Conservation (phyloP, 2,797 vertebrate genomes). For the Cynopterus sphinx region DNA sequence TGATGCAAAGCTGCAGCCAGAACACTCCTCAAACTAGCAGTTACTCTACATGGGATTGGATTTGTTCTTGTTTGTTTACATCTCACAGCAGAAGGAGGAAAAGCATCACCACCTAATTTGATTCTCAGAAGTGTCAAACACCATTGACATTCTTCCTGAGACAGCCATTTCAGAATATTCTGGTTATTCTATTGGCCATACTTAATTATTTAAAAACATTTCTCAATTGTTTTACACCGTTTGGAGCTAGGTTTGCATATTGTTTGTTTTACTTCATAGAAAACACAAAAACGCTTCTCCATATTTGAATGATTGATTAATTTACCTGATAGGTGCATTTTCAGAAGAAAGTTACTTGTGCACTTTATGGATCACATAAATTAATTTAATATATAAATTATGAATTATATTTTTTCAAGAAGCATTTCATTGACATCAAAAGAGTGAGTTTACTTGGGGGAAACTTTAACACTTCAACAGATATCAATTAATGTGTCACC, state of each 20-base stretch:
- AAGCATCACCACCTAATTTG: background rate
- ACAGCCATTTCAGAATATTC: background rate
- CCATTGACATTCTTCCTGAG: background rate
- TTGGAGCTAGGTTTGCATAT: background rate
- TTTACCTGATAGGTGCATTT: background rate
- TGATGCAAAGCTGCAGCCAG: background rate
- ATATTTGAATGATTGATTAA: background rate
- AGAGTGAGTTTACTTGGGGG: background rate
- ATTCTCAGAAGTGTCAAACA: background rate
- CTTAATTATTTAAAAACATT: background rate
- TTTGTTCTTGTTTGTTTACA: constrained; percentile 15
- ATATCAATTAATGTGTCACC: background rate
- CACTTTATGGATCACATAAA: background rate
- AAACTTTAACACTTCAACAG: background rate
- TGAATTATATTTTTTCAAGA: background rate
- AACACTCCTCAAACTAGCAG: background rate
- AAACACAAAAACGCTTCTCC: background rate
- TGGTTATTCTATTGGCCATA: background rate
- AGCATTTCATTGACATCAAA: background rate
- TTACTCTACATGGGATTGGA: background rate
- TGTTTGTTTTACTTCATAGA: background rate
- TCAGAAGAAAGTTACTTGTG: background rate
- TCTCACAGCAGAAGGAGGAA: background rate
- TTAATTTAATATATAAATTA: background rate
- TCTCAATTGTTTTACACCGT: background rate